These are phyloP conservation scores for Diorhabda sublineata DNA, from an alignment of 1,140 invertebrate genomes.

Conservation along the genomic window DNA sequence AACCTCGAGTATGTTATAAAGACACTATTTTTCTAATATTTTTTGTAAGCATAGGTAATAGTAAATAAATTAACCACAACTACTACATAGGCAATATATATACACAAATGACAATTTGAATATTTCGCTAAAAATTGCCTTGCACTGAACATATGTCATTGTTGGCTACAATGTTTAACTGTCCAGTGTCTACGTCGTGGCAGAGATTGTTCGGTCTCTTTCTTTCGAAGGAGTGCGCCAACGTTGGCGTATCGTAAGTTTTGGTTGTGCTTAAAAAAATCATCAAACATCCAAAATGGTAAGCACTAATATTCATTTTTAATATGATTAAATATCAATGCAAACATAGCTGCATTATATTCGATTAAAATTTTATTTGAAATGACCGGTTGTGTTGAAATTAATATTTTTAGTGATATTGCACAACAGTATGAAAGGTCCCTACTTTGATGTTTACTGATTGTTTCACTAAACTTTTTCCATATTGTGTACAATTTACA, in stretches of 20 bases:
- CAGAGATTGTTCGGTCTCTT: constrained; percentile 21
- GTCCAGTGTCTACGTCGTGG: constrained; percentile 22
- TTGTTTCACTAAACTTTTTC: no score
- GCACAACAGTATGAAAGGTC: constrained; percentile 45
- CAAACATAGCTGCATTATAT: constrained; percentile 36
- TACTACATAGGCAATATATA: no score
- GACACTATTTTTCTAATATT: no score
- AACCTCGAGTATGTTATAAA: no score
- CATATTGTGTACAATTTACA: no score
- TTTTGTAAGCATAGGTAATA: no score
- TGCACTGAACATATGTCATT: background rate
- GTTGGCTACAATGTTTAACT: background rate
- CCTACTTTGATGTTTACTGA: no score
- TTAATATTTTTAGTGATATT: constrained; percentile 30
- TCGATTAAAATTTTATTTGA: constrained; percentile 42
- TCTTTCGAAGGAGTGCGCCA: constrained; percentile 69
- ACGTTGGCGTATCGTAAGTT: constrained; percentile 74
- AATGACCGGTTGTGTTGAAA: background rate
- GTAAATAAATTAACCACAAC: no score
- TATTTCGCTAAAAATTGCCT: no score
- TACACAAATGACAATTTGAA: no score
- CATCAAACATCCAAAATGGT: constrained; percentile 84
- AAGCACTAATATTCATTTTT: constrained; percentile 51
- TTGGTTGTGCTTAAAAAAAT: constrained; percentile 64
- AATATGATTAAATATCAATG: constrained; percentile 40